Base-by-base conservation (phyloP, 1,140 invertebrate species). In the Argopecten irradians region DNA sequence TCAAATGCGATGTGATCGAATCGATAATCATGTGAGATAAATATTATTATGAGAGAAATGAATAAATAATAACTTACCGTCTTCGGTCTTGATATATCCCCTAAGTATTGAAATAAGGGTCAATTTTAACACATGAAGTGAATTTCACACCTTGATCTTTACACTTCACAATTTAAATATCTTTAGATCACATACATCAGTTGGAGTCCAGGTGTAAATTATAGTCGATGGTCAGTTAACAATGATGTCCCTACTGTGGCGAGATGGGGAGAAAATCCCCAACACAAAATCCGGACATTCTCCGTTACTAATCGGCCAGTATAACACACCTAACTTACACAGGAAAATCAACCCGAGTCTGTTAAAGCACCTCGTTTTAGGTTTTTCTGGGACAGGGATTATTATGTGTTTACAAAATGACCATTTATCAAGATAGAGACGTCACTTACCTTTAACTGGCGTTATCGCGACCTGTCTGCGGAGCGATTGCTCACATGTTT, bases 341-440 rank as follows among this genome's bases (percentile, higher is more conserved):
- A 13, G 13, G 36, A 71, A n/a, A 28, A 28, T 71, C 55, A 16
- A 16, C n/a, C 14, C 8, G 1, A n/a, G 22, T 3, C 22, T 71
- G 55, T 71, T 28, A 71, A 71, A n/a, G 22, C 22, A 16, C 22
- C 55, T 16, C 55, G 55, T 71, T 28, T 71, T 71, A 71, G 55
- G n/a, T 71, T 71, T 71, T 71, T 71, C n/a, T n/a, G 55, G 55
- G 55, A n/a, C 55, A n/a, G 28, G 55, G 55, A 71, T 71, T 71
- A 71, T 71, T 71, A 28, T 71, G 55, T 71, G 55, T 71, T 71
- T 71, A 71, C 55, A 71, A n/a, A 71, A 71, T 71, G 55, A 71
- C 55, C 55, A 71, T 71, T 71, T 71, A 28, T 71, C 55, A 71
- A 71, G 55, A 71, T 71, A 71, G 1, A n/a, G 55, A 71, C 55